Evolutionary conservation across 2,797 vertebrate species (phyloP).

Genomic region (Falco berigora): DNA sequence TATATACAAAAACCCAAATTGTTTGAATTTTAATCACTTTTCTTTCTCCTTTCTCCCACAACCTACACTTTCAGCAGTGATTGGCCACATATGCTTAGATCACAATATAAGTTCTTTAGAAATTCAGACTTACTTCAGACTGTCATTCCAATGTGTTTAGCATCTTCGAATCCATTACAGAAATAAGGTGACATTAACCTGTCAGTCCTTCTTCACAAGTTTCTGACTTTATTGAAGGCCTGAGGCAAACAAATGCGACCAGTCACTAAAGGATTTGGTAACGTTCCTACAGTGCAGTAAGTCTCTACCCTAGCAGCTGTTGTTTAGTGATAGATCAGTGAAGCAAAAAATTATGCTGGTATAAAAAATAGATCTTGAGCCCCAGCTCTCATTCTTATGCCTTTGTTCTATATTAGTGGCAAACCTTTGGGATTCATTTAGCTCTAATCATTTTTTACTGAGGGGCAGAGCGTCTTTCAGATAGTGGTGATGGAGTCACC

Average conservation of each 20-base stretch:
- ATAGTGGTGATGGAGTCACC: constrained; percentile 80
- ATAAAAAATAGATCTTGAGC: constrained; percentile 83
- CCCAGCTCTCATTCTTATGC: constrained; percentile 69
- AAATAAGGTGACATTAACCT: constrained; percentile 67
- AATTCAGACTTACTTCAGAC: constrained; percentile 19
- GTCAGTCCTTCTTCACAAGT: constrained; percentile 69
- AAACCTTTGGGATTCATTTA: constrained; percentile 83
- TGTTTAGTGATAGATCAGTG: constrained; percentile 91
- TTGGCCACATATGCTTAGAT: not conserved
- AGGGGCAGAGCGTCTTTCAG: constrained; percentile 81
- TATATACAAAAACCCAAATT: not conserved
- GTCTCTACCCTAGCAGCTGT: constrained; percentile 81
- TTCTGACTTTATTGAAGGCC: constrained; percentile 71
- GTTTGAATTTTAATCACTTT: not conserved
- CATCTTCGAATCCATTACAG: constrained; percentile 66
- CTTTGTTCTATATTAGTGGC: constrained; percentile 79
- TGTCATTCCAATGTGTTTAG: constrained; percentile 68
- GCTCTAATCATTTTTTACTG: constrained; percentile 83
- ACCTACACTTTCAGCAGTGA: not conserved
- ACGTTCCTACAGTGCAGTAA: constrained; percentile 58
- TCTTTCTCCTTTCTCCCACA: not conserved
- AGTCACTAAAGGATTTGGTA: constrained; percentile 69
- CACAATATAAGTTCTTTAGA: not conserved
- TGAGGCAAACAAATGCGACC: constrained; percentile 73
- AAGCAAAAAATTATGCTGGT: constrained; percentile 88